Evolutionary conservation across 2,888 invertebrate species (phyloP).

Genomic region (Scaptomyza cyrtandrae): DNA sequence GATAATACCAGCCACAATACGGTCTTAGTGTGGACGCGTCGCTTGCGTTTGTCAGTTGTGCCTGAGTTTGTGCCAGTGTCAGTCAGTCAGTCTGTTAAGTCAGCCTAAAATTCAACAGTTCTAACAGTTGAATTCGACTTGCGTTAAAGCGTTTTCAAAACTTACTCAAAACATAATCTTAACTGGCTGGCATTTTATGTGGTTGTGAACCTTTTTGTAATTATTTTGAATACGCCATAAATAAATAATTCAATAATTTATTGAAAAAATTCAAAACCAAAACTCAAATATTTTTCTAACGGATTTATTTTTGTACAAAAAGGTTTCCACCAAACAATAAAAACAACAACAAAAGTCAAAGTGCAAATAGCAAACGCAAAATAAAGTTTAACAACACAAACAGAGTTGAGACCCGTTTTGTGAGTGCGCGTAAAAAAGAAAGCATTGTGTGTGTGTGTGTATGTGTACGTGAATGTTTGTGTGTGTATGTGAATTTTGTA

Average conservation of each 20-base stretch:
- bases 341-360: conserved; percentile 34
- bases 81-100: conserved; percentile 39
- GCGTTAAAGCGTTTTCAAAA: conserved; percentile 27
- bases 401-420: conserved; percentile 22
- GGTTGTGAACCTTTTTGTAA: conserved; percentile 74
- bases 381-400: conserved; percentile 13
- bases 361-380: conserved; percentile 58
- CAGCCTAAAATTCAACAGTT: conserved; percentile 19
- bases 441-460: conserved; percentile 12
- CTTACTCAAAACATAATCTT: not conserved
- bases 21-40: conserved; percentile 65
- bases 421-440: conserved; percentile 30
- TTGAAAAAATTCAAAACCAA: not conserved
- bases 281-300: conserved; percentile 46
- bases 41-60: conserved; percentile 72
- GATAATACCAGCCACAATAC: conserved; percentile 49
- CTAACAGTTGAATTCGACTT: conserved; percentile 27
- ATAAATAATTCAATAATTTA: conserved; percentile 23
- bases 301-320: conserved; percentile 50
- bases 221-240: conserved; percentile 47
- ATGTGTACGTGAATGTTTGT: conserved; percentile 16
- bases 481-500: conserved; percentile 42
- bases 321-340: conserved; percentile 55
- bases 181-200: conserved; percentile 57
- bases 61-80: conserved; percentile 72